phyloP scores from a whole-genome alignment of 2,113 vertebrate genomes.

The Rhagologus leucostigma region DNA sequence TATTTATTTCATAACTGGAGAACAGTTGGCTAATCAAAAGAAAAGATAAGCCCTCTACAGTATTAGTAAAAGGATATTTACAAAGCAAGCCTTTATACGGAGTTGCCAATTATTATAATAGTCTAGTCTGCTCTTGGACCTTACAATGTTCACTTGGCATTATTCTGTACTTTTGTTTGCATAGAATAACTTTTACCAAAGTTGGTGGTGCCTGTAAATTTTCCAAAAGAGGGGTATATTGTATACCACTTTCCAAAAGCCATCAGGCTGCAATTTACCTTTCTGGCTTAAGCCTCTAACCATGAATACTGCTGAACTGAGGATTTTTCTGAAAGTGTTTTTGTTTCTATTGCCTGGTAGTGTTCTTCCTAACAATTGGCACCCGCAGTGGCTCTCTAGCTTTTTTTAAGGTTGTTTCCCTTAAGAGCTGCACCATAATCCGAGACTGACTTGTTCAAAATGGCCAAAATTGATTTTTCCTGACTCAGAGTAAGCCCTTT shows the following conservation, averaged over 20 bases:
- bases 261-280: not conserved
- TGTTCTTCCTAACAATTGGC: not conserved
- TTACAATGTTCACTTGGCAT: not conserved
- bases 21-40: not conserved
- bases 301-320: not conserved
- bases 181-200: not conserved
- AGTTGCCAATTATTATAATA: not conserved
- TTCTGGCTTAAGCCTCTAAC: not conserved
- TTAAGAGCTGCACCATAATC: not conserved
- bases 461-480: not conserved
- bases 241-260: not conserved
- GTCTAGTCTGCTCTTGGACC: not conserved
- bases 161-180: not conserved
- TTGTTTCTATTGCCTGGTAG: not conserved
- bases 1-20: not conserved
- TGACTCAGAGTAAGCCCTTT: not conserved
- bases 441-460: not conserved
- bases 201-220: not conserved
- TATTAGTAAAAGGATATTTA: not conserved
- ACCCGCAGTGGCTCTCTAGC: not conserved
- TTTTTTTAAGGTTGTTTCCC: not conserved
- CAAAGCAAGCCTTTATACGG: not conserved
- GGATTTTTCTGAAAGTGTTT: not conserved
- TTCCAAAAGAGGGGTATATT: not conserved
- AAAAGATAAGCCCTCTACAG: not conserved